Base-by-base conservation (phyloP, 2,888 invertebrate genomes). In the Pocota personata region DNA sequence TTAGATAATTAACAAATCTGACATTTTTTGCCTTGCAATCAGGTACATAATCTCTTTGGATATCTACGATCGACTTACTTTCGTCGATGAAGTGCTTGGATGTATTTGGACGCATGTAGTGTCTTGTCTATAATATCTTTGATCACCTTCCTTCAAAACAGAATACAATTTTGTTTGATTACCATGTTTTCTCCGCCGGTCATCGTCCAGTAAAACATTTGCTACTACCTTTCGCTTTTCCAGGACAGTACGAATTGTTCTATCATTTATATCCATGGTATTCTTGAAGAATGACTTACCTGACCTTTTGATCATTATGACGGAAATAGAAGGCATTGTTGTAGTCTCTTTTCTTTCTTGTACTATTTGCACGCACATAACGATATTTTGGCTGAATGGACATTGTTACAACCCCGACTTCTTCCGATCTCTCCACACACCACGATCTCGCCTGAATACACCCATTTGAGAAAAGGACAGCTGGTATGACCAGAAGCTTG, bases 251-350 rank as follows among this genome's bases (percentile, higher is more conserved):
- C 66, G 66, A 57, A 66, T 64, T n/a, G 57, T 40, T 40, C 32
- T 14, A 40, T 64, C 32, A 40, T 43, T 75, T 55, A 75, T 57
- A 48, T 75, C 57, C 32, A 76, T 12, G 14, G 58, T 72, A 43
- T 58, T 46, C 21, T 58, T 60, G 50, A 72, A 72, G 24, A 76
- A 76, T 55, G 64, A 10, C 64, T 76, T 66, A 6, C 66, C 66
- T 55, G n/a, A 76, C 46, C 32, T 30, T 55, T 66, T 66, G 46
- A 57, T 16, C 35, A 43, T 76, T 21, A 55, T 21, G n/a, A n/a
- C n/a, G 32, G 43, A 75, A 75, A 66, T 32, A 55, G 27, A n/a
- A n/a, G n/a, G n/a, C n/a, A n/a, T n/a, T n/a, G n/a, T n/a, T n/a
- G n/a, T n/a, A n/a, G n/a, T n/a, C 35, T 46, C 40, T 60, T 64